Conservation (phyloP, 2,113 vertebrate genomes). For the Rhombomys opimus region DNA sequence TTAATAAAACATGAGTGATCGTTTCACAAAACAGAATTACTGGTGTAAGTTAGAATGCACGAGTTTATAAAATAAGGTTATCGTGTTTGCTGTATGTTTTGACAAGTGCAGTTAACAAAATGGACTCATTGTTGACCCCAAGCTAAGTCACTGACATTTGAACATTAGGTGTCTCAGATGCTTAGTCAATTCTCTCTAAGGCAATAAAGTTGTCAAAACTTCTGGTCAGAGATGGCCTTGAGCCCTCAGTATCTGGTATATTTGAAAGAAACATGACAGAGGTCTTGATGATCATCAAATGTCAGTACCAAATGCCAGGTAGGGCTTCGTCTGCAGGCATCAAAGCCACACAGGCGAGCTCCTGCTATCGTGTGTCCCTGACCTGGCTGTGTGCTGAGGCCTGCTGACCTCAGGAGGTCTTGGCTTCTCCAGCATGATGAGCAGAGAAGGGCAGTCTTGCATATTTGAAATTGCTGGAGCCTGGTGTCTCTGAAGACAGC, state of each 20-base stretch:
- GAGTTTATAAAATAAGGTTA: constrained; percentile 24
- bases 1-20: not conserved
- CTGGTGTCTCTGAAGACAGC: constrained; percentile 38
- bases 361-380: not conserved
- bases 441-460: not conserved
- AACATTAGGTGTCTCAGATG: constrained; percentile 35
- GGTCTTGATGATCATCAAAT: constrained; percentile 28
- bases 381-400: not conserved
- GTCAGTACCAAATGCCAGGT: constrained; percentile 21
- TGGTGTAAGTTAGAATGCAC: not conserved
- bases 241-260: not conserved
- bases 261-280: constrained; percentile 37
- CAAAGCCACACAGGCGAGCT: not conserved
- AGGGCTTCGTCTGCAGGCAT: constrained; percentile 8
- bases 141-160: not conserved
- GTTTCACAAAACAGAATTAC: constrained; percentile 12
- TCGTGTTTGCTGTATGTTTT: not conserved
- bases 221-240: not conserved
- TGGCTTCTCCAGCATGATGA: not conserved
- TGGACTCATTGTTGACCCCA: not conserved
- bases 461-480: not conserved
- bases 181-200: constrained; percentile 53
- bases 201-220: constrained; percentile 46
- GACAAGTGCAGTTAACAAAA: not conserved
- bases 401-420: not conserved